Evolutionary conservation across 2,888 invertebrate genomes (phyloP), one percentile per base, ranked within the genome.

Genomic region (Apotomis turbidana): DNA sequence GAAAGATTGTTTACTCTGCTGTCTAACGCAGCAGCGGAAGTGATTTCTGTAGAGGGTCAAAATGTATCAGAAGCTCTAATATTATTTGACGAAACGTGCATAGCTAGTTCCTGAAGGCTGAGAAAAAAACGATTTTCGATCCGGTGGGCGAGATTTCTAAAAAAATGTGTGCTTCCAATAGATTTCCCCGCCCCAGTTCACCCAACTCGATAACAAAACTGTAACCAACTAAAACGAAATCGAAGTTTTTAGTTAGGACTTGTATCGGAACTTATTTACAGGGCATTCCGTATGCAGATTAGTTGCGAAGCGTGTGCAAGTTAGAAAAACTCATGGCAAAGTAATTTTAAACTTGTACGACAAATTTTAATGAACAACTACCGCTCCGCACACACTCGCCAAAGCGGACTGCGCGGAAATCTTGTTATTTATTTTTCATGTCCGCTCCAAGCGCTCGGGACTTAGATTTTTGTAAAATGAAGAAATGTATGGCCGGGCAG

Each of bases 241-340:
- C 64, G 58, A 70, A 64, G 59, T 68, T 49, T 68, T 57, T 41
- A 68, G 58, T 58, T 38, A 38, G 58, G 38, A 58, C 58, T 38
- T 58, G 58, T 58, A 44, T 72, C 74, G 77, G 79, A 83, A 83
- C 80, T 80, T 85, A 86, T 87, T 86, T 86, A 84, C 87, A 82
- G 67, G 82, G 84, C 85, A 88, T 88, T 88, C 88, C 87, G 81
- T 81, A 90, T 88, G 87, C 84, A 89, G 86, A 90, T 89, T 89
- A 88, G 85, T 86, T 86, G 38, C 58, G 10, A 12, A 36, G 38
- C 49, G 58, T 66, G 55, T 49, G 55, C 44, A 46, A 71, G 36
- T 71, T 59, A 71, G 67, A 66, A 71, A 71, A 60, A 71, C 60
- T 66, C 52, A 59, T 41, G 13, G 66, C 55, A 46, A 60, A 51